Conservation (phyloP, 2,113 vertebrate species). For the Telmatochromis brachygnathus region DNA sequence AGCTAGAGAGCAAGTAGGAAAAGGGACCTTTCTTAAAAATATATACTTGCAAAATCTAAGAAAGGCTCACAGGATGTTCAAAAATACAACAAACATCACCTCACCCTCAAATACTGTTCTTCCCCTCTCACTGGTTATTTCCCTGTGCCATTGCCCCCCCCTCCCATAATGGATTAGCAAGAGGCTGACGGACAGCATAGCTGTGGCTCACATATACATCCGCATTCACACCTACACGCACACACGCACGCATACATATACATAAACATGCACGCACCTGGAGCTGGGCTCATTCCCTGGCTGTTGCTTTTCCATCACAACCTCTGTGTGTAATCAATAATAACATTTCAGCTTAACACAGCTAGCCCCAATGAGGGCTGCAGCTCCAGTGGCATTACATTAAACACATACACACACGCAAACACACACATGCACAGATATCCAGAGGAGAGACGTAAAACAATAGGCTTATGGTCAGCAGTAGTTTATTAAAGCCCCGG, state of each 20-base stretch:
- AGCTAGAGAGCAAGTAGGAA: background rate
- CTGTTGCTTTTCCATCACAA: constrained; percentile 40
- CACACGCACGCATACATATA: background rate
- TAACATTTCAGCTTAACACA: constrained; percentile 41
- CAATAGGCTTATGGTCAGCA: constrained; percentile 31
- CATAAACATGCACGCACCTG: background rate
- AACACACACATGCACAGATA: background rate
- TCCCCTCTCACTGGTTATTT: background rate
- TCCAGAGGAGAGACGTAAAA: constrained; percentile 17
- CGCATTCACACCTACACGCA: background rate
- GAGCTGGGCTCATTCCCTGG: constrained; percentile 1
- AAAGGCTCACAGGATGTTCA: background rate
- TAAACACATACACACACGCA: background rate
- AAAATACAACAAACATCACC: background rate
- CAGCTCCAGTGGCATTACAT: background rate
- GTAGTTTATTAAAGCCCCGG: constrained; percentile 47
- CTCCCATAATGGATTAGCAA: constrained; percentile 25
- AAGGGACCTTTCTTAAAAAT: background rate
- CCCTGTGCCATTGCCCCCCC: background rate
- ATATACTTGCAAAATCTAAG: background rate
- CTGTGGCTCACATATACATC: constrained; percentile 6
- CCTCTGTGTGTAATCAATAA: constrained; percentile 56
- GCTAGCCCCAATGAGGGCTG: background rate
- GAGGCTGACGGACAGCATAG: constrained; percentile 23
- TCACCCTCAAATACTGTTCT: background rate